Base-by-base conservation (phyloP, 2,113 vertebrate genomes). In the Malurus elegans region DNA sequence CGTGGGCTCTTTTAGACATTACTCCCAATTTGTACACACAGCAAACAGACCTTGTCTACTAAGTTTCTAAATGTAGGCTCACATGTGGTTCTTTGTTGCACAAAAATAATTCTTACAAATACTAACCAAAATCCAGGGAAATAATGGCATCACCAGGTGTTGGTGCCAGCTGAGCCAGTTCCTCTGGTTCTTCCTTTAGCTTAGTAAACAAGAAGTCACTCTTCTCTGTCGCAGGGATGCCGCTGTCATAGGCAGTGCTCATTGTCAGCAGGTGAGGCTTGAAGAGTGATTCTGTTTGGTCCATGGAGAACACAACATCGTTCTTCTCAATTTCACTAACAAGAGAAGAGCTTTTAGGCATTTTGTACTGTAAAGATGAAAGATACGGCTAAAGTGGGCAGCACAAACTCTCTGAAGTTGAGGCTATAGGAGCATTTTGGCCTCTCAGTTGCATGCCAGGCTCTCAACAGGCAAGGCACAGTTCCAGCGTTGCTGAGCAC, bases 161-260 rank as follows among this genome's bases (percentile, higher is more conserved):
- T 17, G 99, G 99, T 9, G 99, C 99, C 96, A 99, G 98, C 94
- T 99, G 99, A 29, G 98, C 97, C 70, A 99, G 98, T 93, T 99
- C 99, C 65, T 99, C 99, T 0, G 99, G 99, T 95, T 99, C 99
- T 92, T 99, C 99, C 94, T 99, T 99, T 82, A 99, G 97, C 94
- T 99, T 99, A 83, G 98, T 98, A 97, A 98, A 99, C 86, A 99
- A 98, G 82, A 96, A 96, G 32, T 99, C 98, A 3, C 97, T 98
- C 47, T 98, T 95, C 29, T 99, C 99, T 4, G 92, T 86, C 2
- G 65, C 70, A 2, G 97, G 72, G 20, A 95, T 87, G 5, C 94
- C 18, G 23, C 84, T 98, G 56, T 98, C 97, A 26, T 99, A 99
- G 97, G 99, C 94, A 67, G 94, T 91, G 94, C 72, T 98, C 98